phyloP scores from a whole-genome alignment of 1,140 invertebrate genomes.

The Drosophila funebris region DNA sequence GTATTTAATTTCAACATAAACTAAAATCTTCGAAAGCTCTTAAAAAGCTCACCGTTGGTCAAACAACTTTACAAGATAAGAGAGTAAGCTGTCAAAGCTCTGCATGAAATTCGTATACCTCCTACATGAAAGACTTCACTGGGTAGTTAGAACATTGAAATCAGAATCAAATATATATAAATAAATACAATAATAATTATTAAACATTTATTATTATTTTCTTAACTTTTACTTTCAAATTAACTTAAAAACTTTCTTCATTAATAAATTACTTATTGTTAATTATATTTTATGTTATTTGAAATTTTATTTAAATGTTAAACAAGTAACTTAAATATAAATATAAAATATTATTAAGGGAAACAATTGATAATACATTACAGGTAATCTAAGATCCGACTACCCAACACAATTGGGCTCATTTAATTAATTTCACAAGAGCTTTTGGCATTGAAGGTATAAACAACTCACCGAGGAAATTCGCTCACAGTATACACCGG shows the following conservation, averaged over 20 bases:
- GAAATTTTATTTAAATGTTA: no score
- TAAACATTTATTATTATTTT: no score
- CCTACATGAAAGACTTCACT: neutral
- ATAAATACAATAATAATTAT: no score
- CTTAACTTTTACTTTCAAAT: no score
- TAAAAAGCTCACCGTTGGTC: neutral
- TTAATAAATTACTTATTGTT: no score
- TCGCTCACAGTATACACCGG: neutral
- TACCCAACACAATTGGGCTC: neutral
- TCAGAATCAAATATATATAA: neutral
- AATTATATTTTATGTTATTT: no score
- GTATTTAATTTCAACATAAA: neutral
- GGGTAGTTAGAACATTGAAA: neutral
- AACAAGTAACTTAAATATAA: no score
- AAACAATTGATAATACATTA: no score
- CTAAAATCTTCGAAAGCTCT: slow-evolving; percentile 4
- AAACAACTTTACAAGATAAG: neutral
- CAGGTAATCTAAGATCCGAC: neutral
- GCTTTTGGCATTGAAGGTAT: slow-evolving; percentile 10
- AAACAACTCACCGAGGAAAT: neutral
- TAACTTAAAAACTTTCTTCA: no score
- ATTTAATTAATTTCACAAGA: slow-evolving; percentile 3
- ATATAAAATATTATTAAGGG: no score
- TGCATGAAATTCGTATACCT: neutral
- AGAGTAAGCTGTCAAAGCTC: neutral